These are phyloP conservation scores for Pithys albifrons DNA, from an alignment of 2,113 vertebrate species.

Conservation along the genomic window DNA sequence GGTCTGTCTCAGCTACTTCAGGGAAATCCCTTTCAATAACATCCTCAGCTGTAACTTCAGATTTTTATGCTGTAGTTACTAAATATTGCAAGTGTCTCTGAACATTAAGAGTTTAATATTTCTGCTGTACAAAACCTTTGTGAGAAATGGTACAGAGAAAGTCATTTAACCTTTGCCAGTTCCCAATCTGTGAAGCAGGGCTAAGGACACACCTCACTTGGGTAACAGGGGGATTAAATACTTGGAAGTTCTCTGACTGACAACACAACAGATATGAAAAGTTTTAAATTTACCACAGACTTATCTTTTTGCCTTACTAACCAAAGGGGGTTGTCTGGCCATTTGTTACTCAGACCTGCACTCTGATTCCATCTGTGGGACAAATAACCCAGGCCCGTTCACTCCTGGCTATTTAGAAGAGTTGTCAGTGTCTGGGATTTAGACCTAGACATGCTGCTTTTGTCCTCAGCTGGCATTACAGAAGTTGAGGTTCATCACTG, in stretches of 20 bases:
- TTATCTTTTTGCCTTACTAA: not conserved
- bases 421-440: not conserved
- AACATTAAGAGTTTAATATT: not conserved
- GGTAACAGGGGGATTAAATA: not conserved
- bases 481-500: not conserved
- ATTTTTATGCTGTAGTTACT: not conserved
- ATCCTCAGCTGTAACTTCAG: not conserved
- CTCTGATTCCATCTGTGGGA: not conserved
- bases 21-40: not conserved
- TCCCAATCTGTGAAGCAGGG: not conserved
- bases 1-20: not conserved
- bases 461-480: not conserved
- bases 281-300: not conserved
- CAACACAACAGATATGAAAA: not conserved
- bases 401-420: not conserved
- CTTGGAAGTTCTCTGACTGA: constrained; percentile 8
- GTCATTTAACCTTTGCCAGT: not conserved
- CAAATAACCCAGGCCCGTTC: not conserved
- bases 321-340: not conserved
- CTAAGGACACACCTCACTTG: not conserved
- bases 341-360: not conserved
- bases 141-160: not conserved
- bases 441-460: not conserved
- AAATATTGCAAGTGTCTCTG: not conserved
- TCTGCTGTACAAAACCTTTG: not conserved